Conservation (phyloP, 2,888 invertebrate genomes). For the Xanthia togata region DNA sequence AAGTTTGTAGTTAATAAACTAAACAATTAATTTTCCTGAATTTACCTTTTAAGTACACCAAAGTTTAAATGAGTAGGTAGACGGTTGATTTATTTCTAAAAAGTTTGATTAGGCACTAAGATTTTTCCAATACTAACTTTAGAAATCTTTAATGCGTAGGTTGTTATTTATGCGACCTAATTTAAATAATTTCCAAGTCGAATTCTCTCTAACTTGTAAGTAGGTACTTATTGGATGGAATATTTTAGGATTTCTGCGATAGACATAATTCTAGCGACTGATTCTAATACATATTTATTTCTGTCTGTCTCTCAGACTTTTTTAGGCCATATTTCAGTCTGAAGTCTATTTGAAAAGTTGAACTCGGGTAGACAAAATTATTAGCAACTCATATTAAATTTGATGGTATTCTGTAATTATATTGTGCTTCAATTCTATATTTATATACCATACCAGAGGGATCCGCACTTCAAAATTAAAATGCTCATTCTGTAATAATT, state of each 20-base stretch:
- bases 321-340: neutral
- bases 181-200: conserved; percentile 32
- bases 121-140: conserved; percentile 10
- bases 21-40: neutral
- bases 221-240: neutral
- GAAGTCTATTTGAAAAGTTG: neutral
- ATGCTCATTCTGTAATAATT: neutral
- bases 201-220: neutral
- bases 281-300: neutral
- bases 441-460: neutral
- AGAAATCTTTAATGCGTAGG: neutral
- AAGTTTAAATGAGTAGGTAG: neutral
- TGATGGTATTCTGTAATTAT: neutral
- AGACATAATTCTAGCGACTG: neutral
- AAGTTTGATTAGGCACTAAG: conserved; percentile 8
- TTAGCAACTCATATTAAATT: neutral
- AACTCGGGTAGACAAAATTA: neutral
- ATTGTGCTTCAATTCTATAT: neutral
- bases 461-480: neutral
- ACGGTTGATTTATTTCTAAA: conserved; percentile 3
- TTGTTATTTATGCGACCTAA: neutral
- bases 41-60: neutral
- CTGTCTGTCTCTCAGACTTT: neutral
- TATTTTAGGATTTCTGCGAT: conserved; percentile 7
- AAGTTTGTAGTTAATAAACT: neutral